A percentile compares a stretch with the other conserved stretches of the same genome.
These are phyloP conservation scores for Penaeus chinensis DNA, from an alignment of 1,140 invertebrate species.

Conservation along the genomic window DNA sequence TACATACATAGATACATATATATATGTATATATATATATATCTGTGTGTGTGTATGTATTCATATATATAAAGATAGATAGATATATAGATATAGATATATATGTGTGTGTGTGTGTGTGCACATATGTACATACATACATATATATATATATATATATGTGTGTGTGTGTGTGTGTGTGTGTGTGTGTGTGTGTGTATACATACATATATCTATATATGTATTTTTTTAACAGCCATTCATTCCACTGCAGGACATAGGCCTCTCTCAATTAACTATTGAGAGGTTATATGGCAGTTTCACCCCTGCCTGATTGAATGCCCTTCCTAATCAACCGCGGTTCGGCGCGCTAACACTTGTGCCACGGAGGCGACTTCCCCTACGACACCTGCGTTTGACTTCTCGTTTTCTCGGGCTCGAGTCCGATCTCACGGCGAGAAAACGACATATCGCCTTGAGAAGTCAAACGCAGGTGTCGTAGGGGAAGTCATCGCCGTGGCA, in stretches of 20 bases:
- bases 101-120: background rate
- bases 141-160: constrained; percentile 2
- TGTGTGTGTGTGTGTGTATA: background rate
- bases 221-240: too few relatives aligned
- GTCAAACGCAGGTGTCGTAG: background rate
- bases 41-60: background rate
- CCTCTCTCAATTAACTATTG: too few relatives aligned
- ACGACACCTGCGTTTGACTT: too few relatives aligned
- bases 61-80: background rate
- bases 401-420: too few relatives aligned
- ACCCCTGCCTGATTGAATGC: too few relatives aligned
- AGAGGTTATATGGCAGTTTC: too few relatives aligned
- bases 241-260: too few relatives aligned
- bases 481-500: too few relatives aligned
- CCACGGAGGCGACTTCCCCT: too few relatives aligned
- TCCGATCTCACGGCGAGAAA: too few relatives aligned
- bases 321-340: too few relatives aligned
- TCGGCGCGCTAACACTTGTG: too few relatives aligned
- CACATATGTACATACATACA: background rate
- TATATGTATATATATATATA: background rate
- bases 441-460: background rate
- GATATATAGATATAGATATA: background rate
- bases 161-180: constrained; percentile 21
- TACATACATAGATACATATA: background rate
- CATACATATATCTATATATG: background rate